Base-by-base conservation (phyloP, 2,113 vertebrate genomes). In the Oryzias woworae region DNA sequence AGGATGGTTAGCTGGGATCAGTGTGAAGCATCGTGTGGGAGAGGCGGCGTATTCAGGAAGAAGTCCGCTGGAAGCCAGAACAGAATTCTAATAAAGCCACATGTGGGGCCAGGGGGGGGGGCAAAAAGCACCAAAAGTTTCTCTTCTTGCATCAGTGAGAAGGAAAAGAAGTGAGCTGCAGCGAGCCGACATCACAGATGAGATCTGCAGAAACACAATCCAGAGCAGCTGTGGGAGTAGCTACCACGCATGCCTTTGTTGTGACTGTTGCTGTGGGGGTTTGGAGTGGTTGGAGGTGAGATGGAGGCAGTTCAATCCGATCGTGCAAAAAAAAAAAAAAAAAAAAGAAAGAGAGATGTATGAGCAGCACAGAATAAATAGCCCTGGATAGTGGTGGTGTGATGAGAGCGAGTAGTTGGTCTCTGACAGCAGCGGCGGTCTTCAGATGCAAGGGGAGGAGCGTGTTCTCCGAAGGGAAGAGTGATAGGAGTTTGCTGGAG, bases 11-110 rank as follows among this genome's bases (percentile, higher is more conserved):
- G 44, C 36, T 10, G 2, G 36, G 36, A 36, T 36, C 36, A 36
- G 36, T 13, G 36, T 12, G 36, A 8, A 36, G 36, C 50, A 36
- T 13, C 58, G 71, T 72, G 75, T 63, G 79, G 55, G 52, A 61
- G 69, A 77, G 75, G 66, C 13, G 66, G 63, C 69, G 75, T 72
- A 77, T 62, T 77, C 81, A 80, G 68, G 73, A 61, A 70, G 68
- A 64, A 69, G 72, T 82, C 73, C 41, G 20, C 64, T 65, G 80
- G 71, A 81, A 72, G 52, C 73, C 66, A 63, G 73, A 83, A 53
- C 65, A 58, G 78, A 86, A 85, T 85, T 79, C 70, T 84, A 85
- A 86, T 89, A 78, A 78, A 49, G 67, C 77, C 84, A 80, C 73
- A 68, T 87, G 70, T 75, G 71, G 61, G 71, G 85, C 84, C 72